A percentile compares a stretch with the other conserved stretches of the same genome.
phyloP scores from a whole-genome alignment of 2,888 invertebrate species.

The Cheilosia soror region DNA sequence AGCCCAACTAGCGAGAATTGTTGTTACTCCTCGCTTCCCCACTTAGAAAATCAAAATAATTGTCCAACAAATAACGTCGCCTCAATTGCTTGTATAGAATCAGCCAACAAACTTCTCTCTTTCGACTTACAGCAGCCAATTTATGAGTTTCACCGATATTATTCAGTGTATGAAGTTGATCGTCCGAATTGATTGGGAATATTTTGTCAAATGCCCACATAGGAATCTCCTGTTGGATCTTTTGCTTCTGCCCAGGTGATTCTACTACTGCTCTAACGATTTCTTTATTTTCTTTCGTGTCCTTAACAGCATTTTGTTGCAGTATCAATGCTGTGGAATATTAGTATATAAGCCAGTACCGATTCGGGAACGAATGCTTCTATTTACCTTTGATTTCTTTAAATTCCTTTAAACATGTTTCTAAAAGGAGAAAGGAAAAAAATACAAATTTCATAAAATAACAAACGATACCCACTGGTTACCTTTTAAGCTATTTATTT shows the following conservation, averaged over 20 bases:
- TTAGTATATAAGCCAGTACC: neutral
- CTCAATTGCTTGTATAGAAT: neutral
- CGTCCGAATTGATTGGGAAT: conserved; percentile 30
- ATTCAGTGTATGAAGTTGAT: conserved; percentile 12
- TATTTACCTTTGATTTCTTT: conserved; percentile 32
- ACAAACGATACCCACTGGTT: neutral
- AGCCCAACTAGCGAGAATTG: no score
- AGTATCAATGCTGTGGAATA: conserved; percentile 15
- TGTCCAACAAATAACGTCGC: neutral
- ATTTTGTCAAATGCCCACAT: neutral
- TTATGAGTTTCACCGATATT: conserved; percentile 9
- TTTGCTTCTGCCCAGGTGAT: neutral
- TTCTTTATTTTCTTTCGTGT: neutral
- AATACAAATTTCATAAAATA: neutral
- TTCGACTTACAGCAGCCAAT: conserved; percentile 12
- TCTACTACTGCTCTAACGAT: neutral
- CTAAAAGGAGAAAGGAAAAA: conserved; percentile 7
- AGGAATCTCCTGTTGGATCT: neutral
- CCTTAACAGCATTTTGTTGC: conserved; percentile 18
- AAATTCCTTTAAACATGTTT: conserved; percentile 33
- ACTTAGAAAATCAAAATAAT: no score
- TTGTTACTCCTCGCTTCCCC: no score
- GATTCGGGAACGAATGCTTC: neutral
- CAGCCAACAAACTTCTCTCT: neutral
- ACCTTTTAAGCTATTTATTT: conserved; percentile 35